phyloP scores from a whole-genome alignment of 2,113 vertebrate genomes.

The Collichthys lucidus region DNA sequence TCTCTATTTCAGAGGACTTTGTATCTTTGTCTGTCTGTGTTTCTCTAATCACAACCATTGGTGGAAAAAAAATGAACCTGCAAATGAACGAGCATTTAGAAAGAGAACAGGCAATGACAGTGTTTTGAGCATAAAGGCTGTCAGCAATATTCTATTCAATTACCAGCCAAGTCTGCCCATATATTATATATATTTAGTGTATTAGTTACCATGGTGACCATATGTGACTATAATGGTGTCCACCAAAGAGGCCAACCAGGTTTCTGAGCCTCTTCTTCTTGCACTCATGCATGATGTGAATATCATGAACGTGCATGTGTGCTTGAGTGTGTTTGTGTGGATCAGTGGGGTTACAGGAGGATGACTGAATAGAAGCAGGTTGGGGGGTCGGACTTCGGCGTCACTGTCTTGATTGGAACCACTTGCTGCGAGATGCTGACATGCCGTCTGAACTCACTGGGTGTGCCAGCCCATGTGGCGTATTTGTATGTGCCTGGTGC shows the following conservation, averaged over 20 bases:
- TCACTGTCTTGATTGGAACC: constrained; percentile 54
- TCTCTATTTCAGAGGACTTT: constrained; percentile 7
- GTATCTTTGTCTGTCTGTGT: not conserved
- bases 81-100: not conserved
- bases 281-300: constrained; percentile 3
- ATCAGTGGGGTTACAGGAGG: constrained; percentile 24
- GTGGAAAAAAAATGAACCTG: constrained; percentile 14
- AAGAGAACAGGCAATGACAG: not conserved
- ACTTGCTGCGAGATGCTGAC: constrained; percentile 68
- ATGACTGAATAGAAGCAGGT: constrained; percentile 26
- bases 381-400: constrained; percentile 51
- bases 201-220: constrained; percentile 61
- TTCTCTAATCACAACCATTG: constrained; percentile 30
- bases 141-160: not conserved
- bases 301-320: constrained; percentile 6
- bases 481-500: not conserved
- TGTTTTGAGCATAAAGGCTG: not conserved
- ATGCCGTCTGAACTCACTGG: constrained; percentile 68
- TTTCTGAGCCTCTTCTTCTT: constrained; percentile 8
- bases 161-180: not conserved
- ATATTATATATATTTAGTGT: constrained; percentile 13
- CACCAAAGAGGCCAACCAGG: constrained; percentile 27
- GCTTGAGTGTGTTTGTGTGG: not conserved
- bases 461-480: constrained; percentile 36
- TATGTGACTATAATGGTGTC: constrained; percentile 35